These are phyloP conservation scores for Kradibia gibbosae DNA, from an alignment of 1,140 invertebrate genomes.

Conservation along the genomic window DNA sequence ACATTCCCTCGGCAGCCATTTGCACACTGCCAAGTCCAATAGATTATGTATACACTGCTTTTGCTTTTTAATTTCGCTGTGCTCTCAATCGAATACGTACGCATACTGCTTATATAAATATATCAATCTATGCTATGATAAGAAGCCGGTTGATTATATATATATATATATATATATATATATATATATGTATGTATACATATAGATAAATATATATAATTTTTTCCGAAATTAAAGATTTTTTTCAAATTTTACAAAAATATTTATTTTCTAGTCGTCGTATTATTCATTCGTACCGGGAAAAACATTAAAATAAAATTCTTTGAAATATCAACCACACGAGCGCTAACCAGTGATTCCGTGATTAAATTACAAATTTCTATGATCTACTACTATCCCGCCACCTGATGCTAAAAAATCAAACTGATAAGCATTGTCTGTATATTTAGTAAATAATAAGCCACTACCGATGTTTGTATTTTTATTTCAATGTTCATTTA, in stretches of 20 bases:
- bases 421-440: no score
- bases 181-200: neutral
- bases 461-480: no score
- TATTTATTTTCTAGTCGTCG: neutral
- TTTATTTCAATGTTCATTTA: no score
- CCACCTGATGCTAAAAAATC: neutral
- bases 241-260: neutral
- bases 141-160: neutral
- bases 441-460: no score
- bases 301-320: slow-evolving; percentile 33
- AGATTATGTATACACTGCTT: slow-evolving; percentile 15
- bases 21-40: slow-evolving; percentile 55
- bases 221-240: neutral
- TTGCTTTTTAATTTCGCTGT: slow-evolving; percentile 8
- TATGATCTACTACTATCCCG: neutral
- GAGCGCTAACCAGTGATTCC: slow-evolving; percentile 28
- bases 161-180: neutral
- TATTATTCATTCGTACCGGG: neutral
- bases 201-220: no score
- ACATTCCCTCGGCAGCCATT: slow-evolving; percentile 65
- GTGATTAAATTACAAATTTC: slow-evolving; percentile 23
- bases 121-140: neutral
- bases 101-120: neutral
- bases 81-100: neutral
- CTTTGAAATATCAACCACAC: neutral